Evolutionary conservation across 2,113 vertebrate genomes (phyloP), one percentile per base, ranked within the genome.

Genomic region (Halcyon malimbica): DNA sequence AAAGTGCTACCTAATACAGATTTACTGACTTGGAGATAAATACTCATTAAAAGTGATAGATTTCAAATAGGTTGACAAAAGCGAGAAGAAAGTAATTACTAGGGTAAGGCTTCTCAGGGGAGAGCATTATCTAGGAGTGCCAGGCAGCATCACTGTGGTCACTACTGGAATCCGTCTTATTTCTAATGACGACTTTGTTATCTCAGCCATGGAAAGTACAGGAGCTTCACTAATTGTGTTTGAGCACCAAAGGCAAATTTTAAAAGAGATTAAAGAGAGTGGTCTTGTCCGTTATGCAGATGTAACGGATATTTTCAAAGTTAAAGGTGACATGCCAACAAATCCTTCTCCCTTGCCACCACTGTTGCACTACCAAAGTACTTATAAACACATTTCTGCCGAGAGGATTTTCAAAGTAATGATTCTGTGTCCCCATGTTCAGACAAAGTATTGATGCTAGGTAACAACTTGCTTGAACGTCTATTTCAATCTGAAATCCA

Each of bases 31-130:
- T 96, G 42, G 69, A 89, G 79, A 94, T 71, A 95, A 95, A 95
- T 93, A 89, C 46, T 90, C 90, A 97, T 95, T 96, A 86, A 88
- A 93, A 93, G 83, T 92, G 83, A 89, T 94, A 93, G 86, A 95
- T 95, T 97, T 92, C 85, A 94, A 94, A 96, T 78, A 87, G 35
- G 94, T 93, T 93, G 85, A 93, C 85, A 93, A 94, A 96, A 90
- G 64, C 56, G 51, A 95, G 86, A 96, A 83, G 75, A 86, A 95
- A 92, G 83, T 93, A 96, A 96, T 96, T 96, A 92, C 73, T 92
- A 81, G 42, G 18, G 68, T 90, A 94, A 94, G 76, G 35, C 29
- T 90, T 59, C 93, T 83, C 89, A 78, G 53, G 68, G 85, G 90
- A 93, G 21, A 89, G 48, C 62, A 90, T 93, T 93, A 89, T 90